These are phyloP conservation scores for Paramormyrops hopkinsi DNA, from an alignment of 2,797 vertebrate genomes.

Conservation along the genomic window DNA sequence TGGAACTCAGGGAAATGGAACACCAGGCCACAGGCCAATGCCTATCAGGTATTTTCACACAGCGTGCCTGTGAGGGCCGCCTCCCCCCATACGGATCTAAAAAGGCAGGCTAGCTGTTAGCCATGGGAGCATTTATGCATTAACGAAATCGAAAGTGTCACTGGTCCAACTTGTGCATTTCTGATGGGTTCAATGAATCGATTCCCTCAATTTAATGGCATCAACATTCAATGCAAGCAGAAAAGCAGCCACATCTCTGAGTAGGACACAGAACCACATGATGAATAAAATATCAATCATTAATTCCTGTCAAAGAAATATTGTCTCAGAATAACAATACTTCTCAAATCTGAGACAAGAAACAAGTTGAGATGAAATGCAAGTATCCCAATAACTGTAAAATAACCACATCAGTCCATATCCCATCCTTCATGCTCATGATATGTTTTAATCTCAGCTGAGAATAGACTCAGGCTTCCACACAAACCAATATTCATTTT, in stretches of 20 bases:
- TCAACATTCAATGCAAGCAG: neutral
- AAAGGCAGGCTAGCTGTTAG: neutral
- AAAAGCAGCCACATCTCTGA: neutral
- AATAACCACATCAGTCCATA: neutral
- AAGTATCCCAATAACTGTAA: neutral
- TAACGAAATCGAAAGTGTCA: neutral
- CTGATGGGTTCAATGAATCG: neutral
- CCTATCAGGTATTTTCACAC: conserved; percentile 13
- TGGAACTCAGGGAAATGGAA: conserved; percentile 32
- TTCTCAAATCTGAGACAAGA: neutral
- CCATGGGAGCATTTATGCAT: neutral
- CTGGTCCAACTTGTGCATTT: neutral
- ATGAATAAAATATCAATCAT: neutral
- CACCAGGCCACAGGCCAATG: conserved; percentile 42
- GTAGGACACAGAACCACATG: neutral
- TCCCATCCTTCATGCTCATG: neutral
- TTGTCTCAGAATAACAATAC: neutral
- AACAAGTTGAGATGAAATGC: neutral
- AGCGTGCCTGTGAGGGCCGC: neutral
- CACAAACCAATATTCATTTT: conserved; percentile 24
- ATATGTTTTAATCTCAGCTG: neutral
- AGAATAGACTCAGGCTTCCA: neutral
- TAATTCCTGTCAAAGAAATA: neutral
- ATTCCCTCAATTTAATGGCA: neutral
- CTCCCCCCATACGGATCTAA: neutral